A percentile compares a stretch with the other conserved stretches of the same genome.
These are phyloP conservation scores for Misgurnus mizolepis DNA, from an alignment of 2,113 vertebrate species.

Conservation along the genomic window DNA sequence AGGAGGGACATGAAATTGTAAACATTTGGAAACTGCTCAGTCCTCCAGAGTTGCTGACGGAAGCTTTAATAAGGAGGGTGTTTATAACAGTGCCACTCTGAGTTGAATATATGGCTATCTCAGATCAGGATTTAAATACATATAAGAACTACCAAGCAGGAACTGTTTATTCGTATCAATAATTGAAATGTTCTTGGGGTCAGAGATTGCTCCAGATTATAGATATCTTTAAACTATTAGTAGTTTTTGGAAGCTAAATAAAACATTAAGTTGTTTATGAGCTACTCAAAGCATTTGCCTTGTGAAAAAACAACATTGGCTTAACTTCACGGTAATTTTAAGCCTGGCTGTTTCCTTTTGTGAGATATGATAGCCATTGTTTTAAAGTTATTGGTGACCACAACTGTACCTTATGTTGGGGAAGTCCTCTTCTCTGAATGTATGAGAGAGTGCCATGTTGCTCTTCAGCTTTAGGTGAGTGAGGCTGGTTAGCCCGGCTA, in stretches of 20 bases:
- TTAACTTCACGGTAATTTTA: background rate
- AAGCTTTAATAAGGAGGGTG: background rate
- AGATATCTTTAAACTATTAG: background rate
- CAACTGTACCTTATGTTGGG: conserved; percentile 86
- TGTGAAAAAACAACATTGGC: background rate
- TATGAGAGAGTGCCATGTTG: conserved; percentile 83
- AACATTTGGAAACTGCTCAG: too few relatives aligned
- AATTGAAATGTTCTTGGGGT: background rate
- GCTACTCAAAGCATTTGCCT: background rate
- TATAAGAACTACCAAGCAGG: background rate
- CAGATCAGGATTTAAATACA: background rate
- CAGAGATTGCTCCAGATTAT: background rate
- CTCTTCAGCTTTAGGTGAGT: conserved; percentile 91
- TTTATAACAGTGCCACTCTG: conserved; percentile 30
- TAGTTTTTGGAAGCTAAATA: background rate
- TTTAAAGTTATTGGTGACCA: background rate
- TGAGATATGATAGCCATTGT: background rate
- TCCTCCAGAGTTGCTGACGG: too few relatives aligned
- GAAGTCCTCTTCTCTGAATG: conserved; percentile 86
- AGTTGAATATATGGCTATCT: conserved; percentile 3
- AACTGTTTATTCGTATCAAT: background rate
- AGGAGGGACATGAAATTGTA: too few relatives aligned
- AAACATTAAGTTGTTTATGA: background rate
- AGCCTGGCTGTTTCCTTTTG: background rate
- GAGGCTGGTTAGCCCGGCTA: conserved; percentile 82